A percentile compares a stretch with the other conserved stretches of the same genome.
These are phyloP conservation scores for Aspidiotus destructor DNA, from an alignment of 2,888 invertebrate genomes.

Conservation along the genomic window DNA sequence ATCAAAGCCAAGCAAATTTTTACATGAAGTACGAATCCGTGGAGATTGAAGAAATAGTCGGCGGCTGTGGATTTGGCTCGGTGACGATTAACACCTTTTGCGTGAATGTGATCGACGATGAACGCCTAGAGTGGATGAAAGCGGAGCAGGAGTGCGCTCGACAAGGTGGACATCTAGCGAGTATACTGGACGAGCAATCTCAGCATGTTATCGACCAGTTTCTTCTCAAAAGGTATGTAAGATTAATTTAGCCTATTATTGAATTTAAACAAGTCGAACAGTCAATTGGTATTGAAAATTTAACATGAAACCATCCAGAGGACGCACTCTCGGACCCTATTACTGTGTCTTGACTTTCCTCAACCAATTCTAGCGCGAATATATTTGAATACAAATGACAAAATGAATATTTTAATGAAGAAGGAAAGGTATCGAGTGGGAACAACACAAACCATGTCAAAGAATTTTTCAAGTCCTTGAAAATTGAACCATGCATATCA, in stretches of 20 bases:
- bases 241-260: neutral
- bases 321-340: too few relatives aligned
- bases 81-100: conserved; percentile 58
- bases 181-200: conserved; percentile 54
- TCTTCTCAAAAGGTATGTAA: conserved; percentile 53
- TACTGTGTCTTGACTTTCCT: too few relatives aligned
- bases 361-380: too few relatives aligned
- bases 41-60: conserved; percentile 52
- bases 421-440: too few relatives aligned
- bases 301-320: too few relatives aligned
- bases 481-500: too few relatives aligned
- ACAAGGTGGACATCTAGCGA: conserved; percentile 58
- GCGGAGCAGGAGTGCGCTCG: conserved; percentile 57
- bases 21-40: conserved; percentile 44
- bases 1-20: conserved; percentile 17
- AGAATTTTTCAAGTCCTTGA: too few relatives aligned
- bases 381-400: too few relatives aligned
- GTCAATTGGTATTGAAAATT: too few relatives aligned
- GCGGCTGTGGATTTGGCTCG: conserved; percentile 63
- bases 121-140: conserved; percentile 53
- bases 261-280: too few relatives aligned
- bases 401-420: too few relatives aligned
- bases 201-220: conserved; percentile 56
- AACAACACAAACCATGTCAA: too few relatives aligned
- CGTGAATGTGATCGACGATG: conserved; percentile 51